Percentiles rank a stretch among this genome's conserved stretches.
Conservation (phyloP, 2,113 vertebrate genomes). For the Ictalurus furcatus region DNA sequence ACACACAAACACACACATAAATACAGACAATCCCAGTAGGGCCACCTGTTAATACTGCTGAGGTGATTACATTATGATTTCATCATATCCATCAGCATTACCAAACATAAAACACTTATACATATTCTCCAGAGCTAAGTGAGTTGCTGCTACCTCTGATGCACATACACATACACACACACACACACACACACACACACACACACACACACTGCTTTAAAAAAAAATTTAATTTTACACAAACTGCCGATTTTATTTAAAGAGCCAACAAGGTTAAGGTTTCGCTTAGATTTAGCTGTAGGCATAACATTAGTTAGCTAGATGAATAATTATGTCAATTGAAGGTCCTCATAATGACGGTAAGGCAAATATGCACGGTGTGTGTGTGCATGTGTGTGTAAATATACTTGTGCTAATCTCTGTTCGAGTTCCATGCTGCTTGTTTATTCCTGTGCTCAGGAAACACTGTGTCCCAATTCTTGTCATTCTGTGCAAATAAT, state of each 20-base stretch:
- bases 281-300: background rate
- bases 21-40: background rate
- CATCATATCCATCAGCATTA: conserved; percentile 19
- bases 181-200: background rate
- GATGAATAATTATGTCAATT: background rate
- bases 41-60: background rate
- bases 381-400: background rate
- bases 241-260: background rate
- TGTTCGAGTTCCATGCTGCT: background rate
- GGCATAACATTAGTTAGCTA: background rate
- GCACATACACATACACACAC: background rate
- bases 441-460: background rate
- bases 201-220: background rate
- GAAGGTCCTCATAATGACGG: background rate
- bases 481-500: conserved; percentile 3
- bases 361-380: background rate
- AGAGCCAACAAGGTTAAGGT: background rate
- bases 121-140: background rate
- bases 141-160: background rate
- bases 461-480: background rate
- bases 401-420: background rate
- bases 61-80: conserved; percentile 22
- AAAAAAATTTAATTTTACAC: background rate
- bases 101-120: background rate
- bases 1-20: background rate